Percentiles rank a stretch among this genome's conserved stretches.
These are phyloP conservation scores for Laspeyria flexula DNA, from an alignment of 2,888 invertebrate species.

Conservation along the genomic window DNA sequence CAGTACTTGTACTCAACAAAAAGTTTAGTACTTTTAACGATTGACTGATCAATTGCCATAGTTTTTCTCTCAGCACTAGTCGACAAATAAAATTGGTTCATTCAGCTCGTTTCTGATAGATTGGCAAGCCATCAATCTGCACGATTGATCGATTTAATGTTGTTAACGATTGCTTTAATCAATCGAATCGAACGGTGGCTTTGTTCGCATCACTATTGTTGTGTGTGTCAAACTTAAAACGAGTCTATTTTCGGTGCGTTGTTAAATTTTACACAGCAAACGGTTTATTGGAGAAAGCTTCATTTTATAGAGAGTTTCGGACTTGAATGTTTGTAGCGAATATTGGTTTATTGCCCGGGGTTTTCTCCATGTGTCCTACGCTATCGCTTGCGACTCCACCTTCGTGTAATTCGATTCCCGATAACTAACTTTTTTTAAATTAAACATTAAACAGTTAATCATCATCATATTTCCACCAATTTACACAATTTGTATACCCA, in stretches of 20 bases:
- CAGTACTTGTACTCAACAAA: no score
- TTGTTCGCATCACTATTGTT: slow-evolving; percentile 1
- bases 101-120: slow-evolving; percentile 39
- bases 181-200: neutral
- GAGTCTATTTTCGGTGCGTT: neutral
- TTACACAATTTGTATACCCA: no score
- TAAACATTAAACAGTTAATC: no score
- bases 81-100: slow-evolving; percentile 19
- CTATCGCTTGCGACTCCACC: no score
- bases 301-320: neutral
- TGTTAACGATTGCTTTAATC: slow-evolving; percentile 19
- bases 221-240: slow-evolving; percentile 1
- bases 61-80: neutral
- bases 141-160: slow-evolving; percentile 31
- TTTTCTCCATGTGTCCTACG: no score
- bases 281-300: neutral
- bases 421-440: no score
- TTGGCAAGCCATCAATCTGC: slow-evolving; percentile 31
- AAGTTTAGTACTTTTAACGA: no score
- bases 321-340: no score
- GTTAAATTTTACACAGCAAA: neutral
- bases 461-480: no score
- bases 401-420: no score
- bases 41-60: neutral
- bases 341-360: no score